A percentile compares a stretch with the other conserved stretches of the same genome.
These are phyloP conservation scores for Candoia aspera DNA, from an alignment of 2,113 vertebrate species.

Conservation along the genomic window DNA sequence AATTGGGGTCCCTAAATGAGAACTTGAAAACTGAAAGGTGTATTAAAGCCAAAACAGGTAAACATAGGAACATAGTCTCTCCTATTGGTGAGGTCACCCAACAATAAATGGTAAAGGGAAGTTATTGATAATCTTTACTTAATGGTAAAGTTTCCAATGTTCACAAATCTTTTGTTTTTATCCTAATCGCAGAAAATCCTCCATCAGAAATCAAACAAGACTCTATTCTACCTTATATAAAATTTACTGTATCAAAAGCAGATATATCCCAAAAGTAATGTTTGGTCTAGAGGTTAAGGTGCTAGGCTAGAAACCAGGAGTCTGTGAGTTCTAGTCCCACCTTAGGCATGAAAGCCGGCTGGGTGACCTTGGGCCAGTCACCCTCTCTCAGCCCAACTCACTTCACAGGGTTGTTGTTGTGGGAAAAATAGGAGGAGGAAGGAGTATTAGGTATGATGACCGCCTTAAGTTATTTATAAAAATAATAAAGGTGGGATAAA, in stretches of 20 bases:
- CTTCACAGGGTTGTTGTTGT: too few relatives aligned
- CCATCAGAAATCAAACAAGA: neutral
- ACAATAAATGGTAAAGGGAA: too few relatives aligned
- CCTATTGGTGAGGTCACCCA: neutral
- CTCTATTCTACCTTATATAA: neutral
- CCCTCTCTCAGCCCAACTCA: too few relatives aligned
- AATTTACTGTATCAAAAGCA: neutral
- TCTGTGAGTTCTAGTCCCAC: too few relatives aligned
- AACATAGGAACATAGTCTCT: neutral
- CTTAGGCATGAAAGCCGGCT: too few relatives aligned
- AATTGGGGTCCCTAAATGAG: neutral
- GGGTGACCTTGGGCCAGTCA: too few relatives aligned
- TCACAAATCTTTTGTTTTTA: neutral
- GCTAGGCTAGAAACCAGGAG: too few relatives aligned
- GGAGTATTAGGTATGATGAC: too few relatives aligned
- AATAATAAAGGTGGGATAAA: too few relatives aligned
- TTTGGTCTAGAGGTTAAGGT: too few relatives aligned
- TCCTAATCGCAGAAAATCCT: neutral
- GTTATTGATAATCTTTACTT: neutral
- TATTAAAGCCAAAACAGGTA: neutral
- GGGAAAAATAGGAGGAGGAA: too few relatives aligned
- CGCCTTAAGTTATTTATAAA: too few relatives aligned
- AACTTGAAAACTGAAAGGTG: neutral
- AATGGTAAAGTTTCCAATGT: neutral
- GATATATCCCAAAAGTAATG: neutral